Conservation (phyloP, 2,888 invertebrate species). For the Gisinianus flammeolus region DNA sequence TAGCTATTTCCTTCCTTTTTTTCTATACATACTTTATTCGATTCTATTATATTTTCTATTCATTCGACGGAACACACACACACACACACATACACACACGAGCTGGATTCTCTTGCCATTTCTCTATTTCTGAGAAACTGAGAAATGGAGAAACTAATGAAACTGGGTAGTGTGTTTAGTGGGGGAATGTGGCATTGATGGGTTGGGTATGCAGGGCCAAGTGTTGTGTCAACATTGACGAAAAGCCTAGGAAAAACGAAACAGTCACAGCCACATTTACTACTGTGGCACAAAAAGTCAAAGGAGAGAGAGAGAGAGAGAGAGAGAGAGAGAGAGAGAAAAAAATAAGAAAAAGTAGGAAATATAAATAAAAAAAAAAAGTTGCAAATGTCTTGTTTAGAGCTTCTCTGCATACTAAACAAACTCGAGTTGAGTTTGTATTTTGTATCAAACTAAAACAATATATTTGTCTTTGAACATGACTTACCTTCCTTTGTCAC, state of each 20-base stretch:
- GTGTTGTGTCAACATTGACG: conserved; percentile 23
- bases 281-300: neutral
- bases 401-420: neutral
- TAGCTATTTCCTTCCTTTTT: too few species aligned
- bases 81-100: too few species aligned
- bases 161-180: neutral
- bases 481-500: neutral
- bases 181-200: conserved; percentile 18
- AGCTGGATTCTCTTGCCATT: neutral
- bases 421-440: neutral
- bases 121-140: neutral
- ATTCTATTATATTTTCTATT: too few species aligned
- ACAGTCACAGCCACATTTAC: neutral
- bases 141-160: neutral
- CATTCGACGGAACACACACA: neutral
- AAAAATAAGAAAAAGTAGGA: too few species aligned
- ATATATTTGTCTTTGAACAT: conserved; percentile 10
- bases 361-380: too few species aligned
- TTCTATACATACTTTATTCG: too few species aligned
- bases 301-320: neutral
- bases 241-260: neutral
- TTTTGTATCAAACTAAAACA: neutral
- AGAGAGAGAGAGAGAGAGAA: too few species aligned
- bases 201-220: conserved; percentile 18
- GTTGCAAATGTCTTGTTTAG: conserved; percentile 19